Percentiles rank a stretch among this genome's conserved stretches.
These are phyloP conservation scores for Agrotis ipsilon DNA, from an alignment of 2,888 invertebrate species.

Conservation along the genomic window DNA sequence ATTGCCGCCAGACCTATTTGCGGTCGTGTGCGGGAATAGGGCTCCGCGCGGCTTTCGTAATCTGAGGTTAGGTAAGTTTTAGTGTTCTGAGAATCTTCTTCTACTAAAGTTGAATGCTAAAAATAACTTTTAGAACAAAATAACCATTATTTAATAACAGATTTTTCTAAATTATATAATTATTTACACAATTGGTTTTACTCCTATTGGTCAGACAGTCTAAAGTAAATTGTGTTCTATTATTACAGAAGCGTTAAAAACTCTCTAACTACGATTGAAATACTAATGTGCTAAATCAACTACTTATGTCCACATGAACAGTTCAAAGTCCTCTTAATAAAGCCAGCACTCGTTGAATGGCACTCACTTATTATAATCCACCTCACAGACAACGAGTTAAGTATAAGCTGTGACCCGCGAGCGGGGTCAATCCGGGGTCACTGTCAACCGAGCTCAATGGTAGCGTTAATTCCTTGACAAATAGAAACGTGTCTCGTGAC, in stretches of 20 bases:
- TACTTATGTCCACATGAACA: background rate
- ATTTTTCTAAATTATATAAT: too few species aligned
- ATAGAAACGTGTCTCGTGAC: constrained; percentile 36
- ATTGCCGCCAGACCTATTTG: constrained; percentile 49
- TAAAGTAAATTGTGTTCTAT: background rate
- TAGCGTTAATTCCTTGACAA: constrained; percentile 62
- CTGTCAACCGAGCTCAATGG: constrained; percentile 53
- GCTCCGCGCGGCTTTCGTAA: constrained; percentile 30
- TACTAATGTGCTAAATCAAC: too few species aligned
- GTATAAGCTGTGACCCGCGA: constrained; percentile 34
- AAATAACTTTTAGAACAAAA: too few species aligned
- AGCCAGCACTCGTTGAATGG: constrained; percentile 5
- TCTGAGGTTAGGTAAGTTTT: constrained; percentile 1
- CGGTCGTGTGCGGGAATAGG: constrained; percentile 35
- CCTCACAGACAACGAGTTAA: constrained; percentile 14
- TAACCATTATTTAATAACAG: too few species aligned
- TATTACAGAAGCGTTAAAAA: background rate
- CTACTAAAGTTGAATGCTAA: too few species aligned
- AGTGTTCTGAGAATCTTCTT: background rate
- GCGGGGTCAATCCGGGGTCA: constrained; percentile 48
- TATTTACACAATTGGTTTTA: too few species aligned
- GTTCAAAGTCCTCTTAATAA: constrained; percentile 23
- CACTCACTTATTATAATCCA: constrained; percentile 42
- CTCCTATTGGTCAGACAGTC: background rate
- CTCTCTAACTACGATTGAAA: too few species aligned